A percentile compares a stretch with the other conserved stretches of the same genome.
phyloP scores from a whole-genome alignment of 2,797 vertebrate species.

The Eospalax fontanierii region DNA sequence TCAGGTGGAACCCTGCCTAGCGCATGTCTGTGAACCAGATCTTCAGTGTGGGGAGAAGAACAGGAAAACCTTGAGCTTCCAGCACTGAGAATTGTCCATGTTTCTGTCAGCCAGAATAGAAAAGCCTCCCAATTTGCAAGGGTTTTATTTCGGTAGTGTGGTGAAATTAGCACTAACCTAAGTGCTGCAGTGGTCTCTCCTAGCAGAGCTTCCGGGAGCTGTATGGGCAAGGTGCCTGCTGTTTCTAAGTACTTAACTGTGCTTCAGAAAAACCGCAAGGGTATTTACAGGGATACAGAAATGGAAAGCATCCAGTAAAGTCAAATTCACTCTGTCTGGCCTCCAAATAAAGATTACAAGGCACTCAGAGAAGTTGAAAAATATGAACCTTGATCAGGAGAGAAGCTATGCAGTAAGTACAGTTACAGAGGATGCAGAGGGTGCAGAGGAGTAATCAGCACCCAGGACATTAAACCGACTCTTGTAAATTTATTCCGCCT shows the following conservation, averaged over 20 bases:
- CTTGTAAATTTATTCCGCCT: neutral
- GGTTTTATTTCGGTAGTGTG: neutral
- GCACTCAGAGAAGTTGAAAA: neutral
- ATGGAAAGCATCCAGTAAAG: neutral
- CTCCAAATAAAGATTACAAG: neutral
- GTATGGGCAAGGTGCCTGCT: neutral
- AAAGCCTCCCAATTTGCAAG: neutral
- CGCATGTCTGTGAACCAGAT: neutral
- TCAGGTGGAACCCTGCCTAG: neutral
- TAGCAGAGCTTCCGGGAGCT: neutral
- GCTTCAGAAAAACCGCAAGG: neutral
- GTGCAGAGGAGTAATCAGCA: neutral
- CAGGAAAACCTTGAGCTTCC: too few relatives aligned
- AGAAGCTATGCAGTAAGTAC: neutral
- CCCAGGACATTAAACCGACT: neutral
- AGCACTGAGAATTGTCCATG: too few relatives aligned
- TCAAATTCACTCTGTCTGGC: neutral
- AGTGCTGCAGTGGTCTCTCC: neutral
- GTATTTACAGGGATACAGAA: neutral
- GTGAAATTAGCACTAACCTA: neutral
- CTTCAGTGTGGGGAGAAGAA: neutral
- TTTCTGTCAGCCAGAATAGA: neutral
- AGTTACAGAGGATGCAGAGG: neutral
- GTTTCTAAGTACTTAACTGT: neutral
- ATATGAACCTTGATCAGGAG: neutral